Base-by-base conservation (phyloP, 2,888 invertebrate species). In the Gastrophysa polygoni region DNA sequence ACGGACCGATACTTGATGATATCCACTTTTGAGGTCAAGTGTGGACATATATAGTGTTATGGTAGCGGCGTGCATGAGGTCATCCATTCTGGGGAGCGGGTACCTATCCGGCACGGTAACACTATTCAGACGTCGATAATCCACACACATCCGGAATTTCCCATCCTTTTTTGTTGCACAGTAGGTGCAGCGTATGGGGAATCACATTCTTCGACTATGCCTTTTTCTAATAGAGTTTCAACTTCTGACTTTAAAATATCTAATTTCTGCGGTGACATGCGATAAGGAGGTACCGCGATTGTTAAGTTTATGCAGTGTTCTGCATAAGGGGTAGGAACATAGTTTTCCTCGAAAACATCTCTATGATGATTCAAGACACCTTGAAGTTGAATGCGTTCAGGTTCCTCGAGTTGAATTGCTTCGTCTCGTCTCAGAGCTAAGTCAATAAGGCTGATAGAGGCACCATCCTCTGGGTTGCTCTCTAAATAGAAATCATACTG, bases 171-270 rank as follows among this genome's bases (percentile, higher is more conserved):
- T n/a, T n/a, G n/a, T 80, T 81, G 0, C 75, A 81, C 72, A 0
- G 71, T 73, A 2, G 78, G 78, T 4, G 78, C 71, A 1, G 75
- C 69, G 76, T 78, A 81, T 0, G 78, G 71, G 0, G 79, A 79
- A 51, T 79, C 78, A 44, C 75, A 76, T 47, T 79, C 78, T 52
- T 81, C 78, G 2, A 79, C 77, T 1, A 80, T 65, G 0, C 66
- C 74, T 38, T 10, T 38, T n/a, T 21, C 3, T 75, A 71, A 1
- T 61, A 79, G 75, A 20, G 61, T 64, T 2, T 74, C 71, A 0
- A 78, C 52, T 62, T 78, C 73, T 28, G 56, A 58, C n/a, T n/a
- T n/a, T n/a, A n/a, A n/a, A n/a, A n/a, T n/a, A n/a, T n/a, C n/a
- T n/a, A n/a, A n/a, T n/a, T 21, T n/a, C n/a, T n/a, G n/a, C n/a